Evolutionary conservation across 2,888 invertebrate species (phyloP).

Genomic region (Lasius fuliginosus): DNA sequence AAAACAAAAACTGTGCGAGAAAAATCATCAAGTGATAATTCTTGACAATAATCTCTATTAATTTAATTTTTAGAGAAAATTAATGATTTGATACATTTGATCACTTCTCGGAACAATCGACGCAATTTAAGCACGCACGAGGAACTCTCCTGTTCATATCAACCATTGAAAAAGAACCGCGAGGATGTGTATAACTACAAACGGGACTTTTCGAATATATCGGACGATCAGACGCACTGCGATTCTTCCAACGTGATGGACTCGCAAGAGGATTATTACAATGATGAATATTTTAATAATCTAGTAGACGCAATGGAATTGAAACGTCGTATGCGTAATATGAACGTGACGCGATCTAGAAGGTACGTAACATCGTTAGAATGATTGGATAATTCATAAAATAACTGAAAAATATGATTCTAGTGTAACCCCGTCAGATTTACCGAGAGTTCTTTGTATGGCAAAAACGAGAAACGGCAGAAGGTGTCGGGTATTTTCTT

Average conservation of each 20-base stretch:
- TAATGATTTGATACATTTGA: conserved; percentile 64
- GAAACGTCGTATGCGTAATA: conserved; percentile 61
- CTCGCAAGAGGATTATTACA: conserved; percentile 42
- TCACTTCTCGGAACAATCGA: conserved; percentile 70
- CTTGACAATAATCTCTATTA: neutral
- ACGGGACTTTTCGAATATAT: conserved; percentile 62
- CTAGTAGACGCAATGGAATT: conserved; percentile 73
- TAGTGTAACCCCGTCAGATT: conserved; percentile 74
- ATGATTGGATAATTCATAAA: neutral
- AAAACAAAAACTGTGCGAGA: neutral
- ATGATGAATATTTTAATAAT: conserved; percentile 62
- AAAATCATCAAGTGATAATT: neutral
- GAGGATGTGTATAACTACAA: conserved; percentile 75
- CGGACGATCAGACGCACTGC: conserved; percentile 71
- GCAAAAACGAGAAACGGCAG: conserved; percentile 79
- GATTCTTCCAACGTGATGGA: conserved; percentile 58
- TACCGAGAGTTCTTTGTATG: conserved; percentile 68
- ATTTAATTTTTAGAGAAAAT: conserved; percentile 73
- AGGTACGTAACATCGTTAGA: conserved; percentile 69
- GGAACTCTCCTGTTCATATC: conserved; percentile 83
- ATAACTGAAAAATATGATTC: neutral
- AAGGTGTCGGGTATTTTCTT: conserved; percentile 74
- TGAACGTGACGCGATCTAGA: conserved; percentile 62
- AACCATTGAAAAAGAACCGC: conserved; percentile 75
- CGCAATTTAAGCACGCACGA: conserved; percentile 74